Percentiles rank a stretch among this genome's conserved stretches.
Conservation (phyloP, 2,113 vertebrate genomes). For the Numenius arquata region DNA sequence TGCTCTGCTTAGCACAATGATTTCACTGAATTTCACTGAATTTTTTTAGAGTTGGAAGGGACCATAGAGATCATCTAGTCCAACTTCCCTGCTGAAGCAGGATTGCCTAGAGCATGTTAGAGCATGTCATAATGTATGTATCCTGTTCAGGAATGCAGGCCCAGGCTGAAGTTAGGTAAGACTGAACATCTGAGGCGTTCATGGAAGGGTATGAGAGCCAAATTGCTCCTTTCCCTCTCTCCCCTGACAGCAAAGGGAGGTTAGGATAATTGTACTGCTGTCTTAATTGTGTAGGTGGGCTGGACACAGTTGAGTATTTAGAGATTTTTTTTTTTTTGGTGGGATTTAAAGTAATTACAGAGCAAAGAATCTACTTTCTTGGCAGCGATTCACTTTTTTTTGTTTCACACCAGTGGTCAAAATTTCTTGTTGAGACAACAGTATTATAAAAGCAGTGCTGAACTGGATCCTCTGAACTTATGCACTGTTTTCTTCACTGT, state of each 20-base stretch:
- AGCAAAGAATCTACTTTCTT: background rate
- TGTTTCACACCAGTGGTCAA: background rate
- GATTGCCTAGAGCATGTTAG: no score
- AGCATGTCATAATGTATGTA: no score
- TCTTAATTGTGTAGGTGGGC: background rate
- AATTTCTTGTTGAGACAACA: background rate
- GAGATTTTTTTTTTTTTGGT: background rate
- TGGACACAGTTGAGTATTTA: background rate
- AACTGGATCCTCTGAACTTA: background rate
- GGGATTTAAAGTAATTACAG: background rate
- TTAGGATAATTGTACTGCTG: background rate
- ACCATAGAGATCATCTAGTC: no score
- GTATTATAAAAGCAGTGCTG: background rate
- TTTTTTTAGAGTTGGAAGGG: no score
- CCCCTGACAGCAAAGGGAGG: background rate
- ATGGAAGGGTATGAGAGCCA: background rate
- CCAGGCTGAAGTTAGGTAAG: background rate
- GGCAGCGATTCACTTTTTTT: background rate
- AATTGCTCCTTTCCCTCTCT: background rate
- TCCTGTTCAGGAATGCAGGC: background rate
- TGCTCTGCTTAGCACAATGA: background rate
- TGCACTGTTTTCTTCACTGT: background rate
- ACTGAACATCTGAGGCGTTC: background rate
- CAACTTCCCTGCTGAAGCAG: no score
- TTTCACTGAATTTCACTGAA: no score